phyloP scores from a whole-genome alignment of 1,140 invertebrate species.

The Polypedilum vanderplanki region DNA sequence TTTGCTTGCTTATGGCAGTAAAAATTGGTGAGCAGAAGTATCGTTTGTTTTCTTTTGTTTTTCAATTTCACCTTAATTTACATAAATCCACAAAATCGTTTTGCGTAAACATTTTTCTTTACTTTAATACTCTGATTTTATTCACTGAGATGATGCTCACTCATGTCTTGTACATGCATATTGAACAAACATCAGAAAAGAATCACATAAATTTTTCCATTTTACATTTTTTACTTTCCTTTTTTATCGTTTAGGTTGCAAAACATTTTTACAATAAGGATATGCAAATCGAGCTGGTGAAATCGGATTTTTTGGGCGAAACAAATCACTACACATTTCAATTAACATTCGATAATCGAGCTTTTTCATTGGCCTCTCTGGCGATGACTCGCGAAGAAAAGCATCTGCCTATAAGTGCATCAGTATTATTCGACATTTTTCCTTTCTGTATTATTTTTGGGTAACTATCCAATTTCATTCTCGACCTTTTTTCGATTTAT shows the following conservation, averaged over 20 bases:
- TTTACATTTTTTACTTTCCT: conserved; percentile 30
- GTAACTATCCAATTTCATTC: conserved; percentile 45
- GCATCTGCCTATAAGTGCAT: conserved; percentile 76
- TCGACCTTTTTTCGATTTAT: conserved; percentile 10
- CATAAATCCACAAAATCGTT: too few relatives aligned
- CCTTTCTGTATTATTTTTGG: conserved; percentile 96
- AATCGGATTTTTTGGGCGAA: conserved; percentile 77
- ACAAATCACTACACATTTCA: conserved; percentile 92
- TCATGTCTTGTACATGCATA: not conserved
- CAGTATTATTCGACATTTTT: conserved; percentile 92
- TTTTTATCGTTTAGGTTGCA: conserved; percentile 59
- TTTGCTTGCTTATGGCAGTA: too few relatives aligned
- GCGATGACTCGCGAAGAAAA: conserved; percentile 79
- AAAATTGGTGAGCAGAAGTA: too few relatives aligned
- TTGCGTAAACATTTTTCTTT: too few relatives aligned
- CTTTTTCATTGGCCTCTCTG: conserved; percentile 70
- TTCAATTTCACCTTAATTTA: too few relatives aligned
- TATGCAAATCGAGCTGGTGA: conserved; percentile 80
- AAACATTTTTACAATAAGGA: conserved; percentile 89
- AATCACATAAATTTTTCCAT: not conserved
- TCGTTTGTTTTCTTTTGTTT: too few relatives aligned
- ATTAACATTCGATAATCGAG: conserved; percentile 88
- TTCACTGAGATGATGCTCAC: too few relatives aligned
- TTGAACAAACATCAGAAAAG: not conserved
- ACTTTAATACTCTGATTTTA: too few relatives aligned